phyloP scores from a whole-genome alignment of 1,140 invertebrate species.

The Drosophila busckii region DNA sequence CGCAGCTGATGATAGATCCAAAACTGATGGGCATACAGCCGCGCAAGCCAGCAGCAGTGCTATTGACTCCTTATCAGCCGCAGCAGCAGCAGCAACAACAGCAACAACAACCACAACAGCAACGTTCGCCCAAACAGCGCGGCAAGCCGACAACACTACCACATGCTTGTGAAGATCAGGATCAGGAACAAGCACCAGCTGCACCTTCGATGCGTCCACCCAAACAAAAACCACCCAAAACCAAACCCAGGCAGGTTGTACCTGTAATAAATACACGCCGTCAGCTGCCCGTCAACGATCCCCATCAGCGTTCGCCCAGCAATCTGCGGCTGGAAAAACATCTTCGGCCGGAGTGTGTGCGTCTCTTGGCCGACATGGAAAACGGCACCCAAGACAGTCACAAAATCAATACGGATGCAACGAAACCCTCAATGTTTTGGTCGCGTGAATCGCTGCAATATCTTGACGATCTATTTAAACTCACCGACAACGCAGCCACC shows the following conservation, averaged over 20 bases:
- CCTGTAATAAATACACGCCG: constrained; percentile 5
- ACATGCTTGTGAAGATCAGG: background rate
- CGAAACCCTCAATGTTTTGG: constrained; percentile 64
- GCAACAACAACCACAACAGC: background rate
- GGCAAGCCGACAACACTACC: background rate
- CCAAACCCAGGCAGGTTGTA: too few relatives aligned
- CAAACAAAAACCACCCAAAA: too few relatives aligned
- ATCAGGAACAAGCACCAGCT: constrained; percentile 6
- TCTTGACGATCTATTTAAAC: constrained; percentile 51
- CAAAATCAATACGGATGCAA: constrained; percentile 46
- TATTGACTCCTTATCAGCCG: too few relatives aligned
- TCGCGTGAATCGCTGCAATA: constrained; percentile 67
- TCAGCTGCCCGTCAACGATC: constrained; percentile 40
- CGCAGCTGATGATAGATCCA: constrained; percentile 48
- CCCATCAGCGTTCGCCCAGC: constrained; percentile 30
- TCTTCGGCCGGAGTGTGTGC: constrained; percentile 38
- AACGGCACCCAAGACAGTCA: constrained; percentile 4
- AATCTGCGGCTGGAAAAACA: constrained; percentile 33
- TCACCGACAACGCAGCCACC: constrained; percentile 30
- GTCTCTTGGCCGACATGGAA: constrained; percentile 36
- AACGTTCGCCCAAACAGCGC: constrained; percentile 3
- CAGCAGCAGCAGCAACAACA: constrained; percentile 4
- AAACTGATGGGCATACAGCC: constrained; percentile 46
- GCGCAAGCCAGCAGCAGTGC: constrained; percentile 21
- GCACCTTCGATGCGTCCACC: too few relatives aligned